Base-by-base conservation (phyloP, 1,140 invertebrate genomes). In the Pseudomyrmex dendroicus region DNA sequence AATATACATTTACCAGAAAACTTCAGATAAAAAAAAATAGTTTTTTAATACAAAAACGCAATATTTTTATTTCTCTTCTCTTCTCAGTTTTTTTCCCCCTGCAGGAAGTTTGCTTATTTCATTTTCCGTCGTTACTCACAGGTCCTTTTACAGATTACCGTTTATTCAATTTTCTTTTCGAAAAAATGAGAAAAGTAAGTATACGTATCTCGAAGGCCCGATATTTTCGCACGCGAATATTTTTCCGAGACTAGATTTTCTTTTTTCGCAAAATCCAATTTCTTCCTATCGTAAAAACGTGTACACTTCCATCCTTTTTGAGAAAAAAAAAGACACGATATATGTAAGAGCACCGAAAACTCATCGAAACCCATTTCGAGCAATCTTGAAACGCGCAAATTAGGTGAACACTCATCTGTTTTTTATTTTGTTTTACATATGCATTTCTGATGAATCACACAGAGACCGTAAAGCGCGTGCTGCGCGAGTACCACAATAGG, bases 401-500 rank as follows among this genome's bases (percentile, higher is more conserved):
- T 46, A 46, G 22, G 74, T 44, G 76, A 68, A 80, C 12, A 57
- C 8, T 13, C 25, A 13, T 20, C 46, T 48, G 64, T 44, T 35
- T 74, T 63, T 76, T 70, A 74, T 82, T 52, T 89, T 74, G 73
- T 80, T 86, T 82, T 78, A 88, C 86, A 68, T 87, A 67, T 68
- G 62, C 35, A 8, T 91, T 89, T 91, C 80, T 92, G 80, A 89
- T 91, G 68, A 87, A 86, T 90, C 54, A 91, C 89, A 89, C 92
- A 94, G 94, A 94, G 73, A 93, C 94, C 94, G 91, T 99, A 94
- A 96, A 96, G 95, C 96, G 96, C 94, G 96, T 98, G 94, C 96
- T 97, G 95, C 96, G 96, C 95, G 96, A 96, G 90, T 98, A 99
- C 96, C 96, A 99, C 95, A 96, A 96, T 92, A 97, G 97, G 95